Conservation (phyloP, 2,797 vertebrate genomes). For the Gobionotothen gibberifrons region DNA sequence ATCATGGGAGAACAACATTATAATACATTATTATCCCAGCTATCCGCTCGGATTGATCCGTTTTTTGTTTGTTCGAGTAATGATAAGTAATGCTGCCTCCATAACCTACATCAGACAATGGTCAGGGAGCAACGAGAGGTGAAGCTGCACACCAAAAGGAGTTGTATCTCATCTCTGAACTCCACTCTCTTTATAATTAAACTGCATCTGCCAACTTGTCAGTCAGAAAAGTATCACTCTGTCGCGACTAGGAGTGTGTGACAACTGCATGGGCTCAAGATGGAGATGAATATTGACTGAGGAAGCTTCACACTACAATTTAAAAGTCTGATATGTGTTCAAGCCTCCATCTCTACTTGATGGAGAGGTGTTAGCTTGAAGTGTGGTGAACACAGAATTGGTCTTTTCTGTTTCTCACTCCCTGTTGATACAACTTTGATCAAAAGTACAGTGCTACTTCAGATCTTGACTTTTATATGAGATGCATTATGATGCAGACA, state of each 20-base stretch:
- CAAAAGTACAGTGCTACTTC: constrained; percentile 40
- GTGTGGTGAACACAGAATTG: constrained; percentile 45
- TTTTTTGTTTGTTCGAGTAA: not conserved
- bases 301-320: constrained; percentile 46
- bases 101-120: not conserved
- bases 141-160: constrained; percentile 10
- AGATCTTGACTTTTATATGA: constrained; percentile 42
- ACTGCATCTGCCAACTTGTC: constrained; percentile 55
- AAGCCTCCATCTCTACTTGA: constrained; percentile 39
- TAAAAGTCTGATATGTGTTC: constrained; percentile 52
- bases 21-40: not conserved
- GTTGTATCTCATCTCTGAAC: constrained; percentile 23
- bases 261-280: constrained; percentile 51
- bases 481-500: constrained; percentile 40
- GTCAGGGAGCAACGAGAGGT: constrained; percentile 21
- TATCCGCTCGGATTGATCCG: constrained; percentile 3
- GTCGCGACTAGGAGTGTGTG: constrained; percentile 18
- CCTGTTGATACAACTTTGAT: constrained; percentile 46
- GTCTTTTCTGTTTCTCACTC: constrained; percentile 40
- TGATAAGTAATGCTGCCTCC: not conserved
- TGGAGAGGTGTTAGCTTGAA: constrained; percentile 42
- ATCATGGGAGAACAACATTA: not conserved
- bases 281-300: constrained; percentile 53
- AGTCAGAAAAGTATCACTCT: constrained; percentile 54
- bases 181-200: constrained; percentile 38